These are phyloP conservation scores for Pheosia tremula DNA, from an alignment of 2,888 invertebrate genomes.

Conservation along the genomic window DNA sequence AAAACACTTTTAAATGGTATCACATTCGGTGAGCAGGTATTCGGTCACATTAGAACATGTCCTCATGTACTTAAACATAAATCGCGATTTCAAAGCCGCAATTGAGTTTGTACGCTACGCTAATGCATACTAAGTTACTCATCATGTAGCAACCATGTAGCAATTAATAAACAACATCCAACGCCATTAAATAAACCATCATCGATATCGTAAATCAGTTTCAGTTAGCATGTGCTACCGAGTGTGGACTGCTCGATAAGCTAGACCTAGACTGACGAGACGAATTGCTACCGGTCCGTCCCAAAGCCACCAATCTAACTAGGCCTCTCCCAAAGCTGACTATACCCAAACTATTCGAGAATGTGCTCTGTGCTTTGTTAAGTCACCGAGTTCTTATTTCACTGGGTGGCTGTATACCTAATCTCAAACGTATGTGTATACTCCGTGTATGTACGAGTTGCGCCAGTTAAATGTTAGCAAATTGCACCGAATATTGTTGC, in stretches of 20 bases:
- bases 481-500: background rate
- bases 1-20: too few species aligned
- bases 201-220: slow-evolving; percentile 73
- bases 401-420: slow-evolving; percentile 28
- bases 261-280: slow-evolving; percentile 64
- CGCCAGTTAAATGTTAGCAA: background rate
- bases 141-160: slow-evolving; percentile 45
- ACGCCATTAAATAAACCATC: slow-evolving; percentile 63
- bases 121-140: slow-evolving; percentile 17
- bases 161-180: slow-evolving; percentile 60
- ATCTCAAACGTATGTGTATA: slow-evolving; percentile 13
- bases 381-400: slow-evolving; percentile 31
- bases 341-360: slow-evolving; percentile 30
- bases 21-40: too few species aligned
- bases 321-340: slow-evolving; percentile 41
- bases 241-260: slow-evolving; percentile 74
- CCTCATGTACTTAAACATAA: too few species aligned
- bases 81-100: background rate
- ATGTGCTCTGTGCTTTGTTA: slow-evolving; percentile 27
- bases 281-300: slow-evolving; percentile 57
- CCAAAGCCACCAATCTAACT: slow-evolving; percentile 46
- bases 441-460: slow-evolving; percentile 18
- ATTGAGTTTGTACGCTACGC: background rate
- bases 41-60: too few species aligned
- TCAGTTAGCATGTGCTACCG: slow-evolving; percentile 67